Conservation (phyloP, 2,113 vertebrate species). For the Sander lucioperca region DNA sequence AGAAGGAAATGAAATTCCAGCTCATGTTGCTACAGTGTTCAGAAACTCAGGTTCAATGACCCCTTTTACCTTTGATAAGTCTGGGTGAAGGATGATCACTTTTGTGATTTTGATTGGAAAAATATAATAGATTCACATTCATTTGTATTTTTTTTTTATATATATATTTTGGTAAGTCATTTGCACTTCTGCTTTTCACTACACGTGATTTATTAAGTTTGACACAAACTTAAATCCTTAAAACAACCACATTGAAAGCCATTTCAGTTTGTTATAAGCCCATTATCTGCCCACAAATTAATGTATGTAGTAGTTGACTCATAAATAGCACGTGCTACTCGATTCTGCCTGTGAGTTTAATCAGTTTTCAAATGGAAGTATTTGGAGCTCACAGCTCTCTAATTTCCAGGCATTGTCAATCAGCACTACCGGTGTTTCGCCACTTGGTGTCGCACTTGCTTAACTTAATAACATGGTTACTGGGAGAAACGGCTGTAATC, state of each 20-base stretch:
- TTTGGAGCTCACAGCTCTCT: neutral
- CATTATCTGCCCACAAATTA: neutral
- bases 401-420: neutral
- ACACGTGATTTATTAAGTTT: neutral
- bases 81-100: conserved; percentile 26
- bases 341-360: neutral
- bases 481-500: conserved; percentile 16
- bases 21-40: conserved; percentile 85
- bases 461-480: neutral
- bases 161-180: neutral
- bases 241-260: no score
- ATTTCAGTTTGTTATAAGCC: neutral
- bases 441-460: conserved; percentile 72
- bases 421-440: neutral
- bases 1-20: conserved; percentile 82
- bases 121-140: neutral
- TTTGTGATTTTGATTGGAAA: neutral
- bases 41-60: conserved; percentile 58
- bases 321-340: neutral
- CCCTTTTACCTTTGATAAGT: conserved; percentile 49
- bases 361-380: neutral
- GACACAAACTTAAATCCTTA: neutral
- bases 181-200: neutral
- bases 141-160: neutral
- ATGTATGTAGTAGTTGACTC: neutral